These are phyloP conservation scores for Paralichthys olivaceus DNA, from an alignment of 2,113 vertebrate species.

Conservation along the genomic window DNA sequence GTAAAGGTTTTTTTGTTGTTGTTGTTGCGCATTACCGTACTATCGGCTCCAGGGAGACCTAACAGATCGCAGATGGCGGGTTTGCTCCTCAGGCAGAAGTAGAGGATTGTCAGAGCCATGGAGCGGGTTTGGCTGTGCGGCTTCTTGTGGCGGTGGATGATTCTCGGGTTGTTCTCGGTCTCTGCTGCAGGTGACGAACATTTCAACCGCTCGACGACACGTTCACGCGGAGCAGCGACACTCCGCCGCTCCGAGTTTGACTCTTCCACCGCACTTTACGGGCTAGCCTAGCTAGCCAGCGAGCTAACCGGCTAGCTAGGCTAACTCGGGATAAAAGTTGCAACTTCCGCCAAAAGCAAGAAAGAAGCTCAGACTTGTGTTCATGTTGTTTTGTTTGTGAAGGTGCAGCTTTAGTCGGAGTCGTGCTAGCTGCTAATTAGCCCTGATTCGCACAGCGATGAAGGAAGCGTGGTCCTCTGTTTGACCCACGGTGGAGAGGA, in stretches of 20 bases:
- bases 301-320: not conserved
- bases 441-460: too few species aligned
- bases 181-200: slow-evolving; percentile 48
- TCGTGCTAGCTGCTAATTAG: too few species aligned
- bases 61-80: slow-evolving; percentile 53
- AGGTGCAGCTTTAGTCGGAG: too few species aligned
- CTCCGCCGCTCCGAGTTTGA: not conserved
- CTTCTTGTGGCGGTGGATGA: slow-evolving; percentile 38
- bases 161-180: slow-evolving; percentile 21
- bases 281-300: not conserved
- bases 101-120: slow-evolving; percentile 65
- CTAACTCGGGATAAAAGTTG: not conserved
- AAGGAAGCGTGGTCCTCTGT: too few species aligned
- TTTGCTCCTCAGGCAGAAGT: slow-evolving; percentile 31
- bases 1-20: not conserved
- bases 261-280: not conserved
- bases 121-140: slow-evolving; percentile 51
- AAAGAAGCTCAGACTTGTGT: too few species aligned
- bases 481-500: too few species aligned
- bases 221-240: not conserved
- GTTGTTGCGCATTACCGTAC: not conserved
- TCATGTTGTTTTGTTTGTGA: too few species aligned
- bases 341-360: not conserved
- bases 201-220: not conserved
- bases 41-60: slow-evolving; percentile 50